phyloP scores from a whole-genome alignment of 2,797 vertebrate species.

The Lophotriccus pileatus region DNA sequence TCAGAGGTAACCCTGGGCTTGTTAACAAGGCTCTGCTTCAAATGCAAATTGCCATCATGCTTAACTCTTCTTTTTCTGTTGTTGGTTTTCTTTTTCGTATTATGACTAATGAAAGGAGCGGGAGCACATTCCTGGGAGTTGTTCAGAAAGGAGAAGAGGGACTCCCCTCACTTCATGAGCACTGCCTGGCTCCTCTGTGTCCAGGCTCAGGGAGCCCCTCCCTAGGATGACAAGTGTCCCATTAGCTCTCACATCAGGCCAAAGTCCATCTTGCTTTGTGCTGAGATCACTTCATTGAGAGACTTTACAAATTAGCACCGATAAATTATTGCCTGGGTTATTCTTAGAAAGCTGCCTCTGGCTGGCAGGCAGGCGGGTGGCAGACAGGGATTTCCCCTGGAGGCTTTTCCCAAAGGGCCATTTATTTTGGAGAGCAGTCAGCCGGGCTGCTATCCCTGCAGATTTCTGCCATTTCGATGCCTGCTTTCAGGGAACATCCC shows the following conservation, averaged over 20 bases:
- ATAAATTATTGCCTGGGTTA: slow-evolving; percentile 41
- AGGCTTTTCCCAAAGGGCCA: neutral
- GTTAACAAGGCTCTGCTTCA: neutral
- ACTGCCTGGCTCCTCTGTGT: neutral
- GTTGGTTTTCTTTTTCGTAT: neutral
- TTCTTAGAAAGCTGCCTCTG: slow-evolving; percentile 45
- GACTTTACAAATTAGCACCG: slow-evolving; percentile 71
- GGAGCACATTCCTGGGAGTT: neutral
- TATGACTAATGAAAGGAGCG: neutral
- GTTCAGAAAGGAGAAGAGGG: neutral
- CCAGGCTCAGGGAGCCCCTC: neutral
- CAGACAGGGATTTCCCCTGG: slow-evolving; percentile 25
- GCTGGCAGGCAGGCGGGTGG: neutral
- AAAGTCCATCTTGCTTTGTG: slow-evolving; percentile 28
- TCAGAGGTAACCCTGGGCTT: neutral
- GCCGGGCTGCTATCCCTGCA: neutral
- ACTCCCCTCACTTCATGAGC: neutral
- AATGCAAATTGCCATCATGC: neutral
- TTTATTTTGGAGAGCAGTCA: neutral
- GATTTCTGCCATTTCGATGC: neutral
- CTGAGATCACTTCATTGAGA: slow-evolving; percentile 1
- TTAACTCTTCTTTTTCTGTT: neutral
- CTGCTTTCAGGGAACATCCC: neutral
- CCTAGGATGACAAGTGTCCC: neutral
- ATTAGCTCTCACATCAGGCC: slow-evolving; percentile 41